Conservation (phyloP, 1,140 invertebrate genomes). For the Chironomus tepperi region DNA sequence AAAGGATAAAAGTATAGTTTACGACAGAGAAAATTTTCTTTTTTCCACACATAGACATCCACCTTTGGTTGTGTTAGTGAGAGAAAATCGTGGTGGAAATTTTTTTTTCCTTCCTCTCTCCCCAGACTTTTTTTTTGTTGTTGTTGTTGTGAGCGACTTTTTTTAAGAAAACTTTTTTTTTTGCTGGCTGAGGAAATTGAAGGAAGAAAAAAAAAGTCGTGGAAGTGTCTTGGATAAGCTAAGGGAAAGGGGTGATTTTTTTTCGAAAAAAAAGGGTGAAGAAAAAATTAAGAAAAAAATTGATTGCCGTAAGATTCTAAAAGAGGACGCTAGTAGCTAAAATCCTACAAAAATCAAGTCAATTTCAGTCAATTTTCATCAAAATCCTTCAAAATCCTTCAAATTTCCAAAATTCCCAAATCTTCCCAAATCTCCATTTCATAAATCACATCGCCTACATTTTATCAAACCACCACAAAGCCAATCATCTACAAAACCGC, state of each 20-base stretch:
- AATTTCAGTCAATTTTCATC: neutral
- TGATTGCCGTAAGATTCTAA: neutral
- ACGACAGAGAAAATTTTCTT: constrained; percentile 18
- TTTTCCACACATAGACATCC: neutral
- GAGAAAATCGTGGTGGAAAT: neutral
- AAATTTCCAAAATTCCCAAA: neutral
- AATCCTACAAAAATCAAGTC: neutral
- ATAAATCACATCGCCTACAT: neutral
- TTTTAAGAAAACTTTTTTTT: neutral
- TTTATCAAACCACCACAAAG: neutral
- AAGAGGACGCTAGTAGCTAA: neutral
- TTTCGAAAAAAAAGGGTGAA: neutral
- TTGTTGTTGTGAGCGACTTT: neutral
- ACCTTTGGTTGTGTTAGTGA: neutral
- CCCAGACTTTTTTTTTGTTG: neutral
- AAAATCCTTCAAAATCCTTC: neutral
- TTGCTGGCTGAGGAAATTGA: neutral
- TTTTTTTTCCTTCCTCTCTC: neutral
- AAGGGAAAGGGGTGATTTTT: neutral
- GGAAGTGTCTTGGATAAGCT: neutral
- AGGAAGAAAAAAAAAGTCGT: neutral
- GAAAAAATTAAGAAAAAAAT: constrained; percentile 16
- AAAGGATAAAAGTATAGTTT: constrained; percentile 10
- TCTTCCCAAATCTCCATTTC: neutral
- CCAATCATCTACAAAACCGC: constrained; percentile 3